phyloP scores from a whole-genome alignment of 2,888 invertebrate species.

The Apamea monoglypha region DNA sequence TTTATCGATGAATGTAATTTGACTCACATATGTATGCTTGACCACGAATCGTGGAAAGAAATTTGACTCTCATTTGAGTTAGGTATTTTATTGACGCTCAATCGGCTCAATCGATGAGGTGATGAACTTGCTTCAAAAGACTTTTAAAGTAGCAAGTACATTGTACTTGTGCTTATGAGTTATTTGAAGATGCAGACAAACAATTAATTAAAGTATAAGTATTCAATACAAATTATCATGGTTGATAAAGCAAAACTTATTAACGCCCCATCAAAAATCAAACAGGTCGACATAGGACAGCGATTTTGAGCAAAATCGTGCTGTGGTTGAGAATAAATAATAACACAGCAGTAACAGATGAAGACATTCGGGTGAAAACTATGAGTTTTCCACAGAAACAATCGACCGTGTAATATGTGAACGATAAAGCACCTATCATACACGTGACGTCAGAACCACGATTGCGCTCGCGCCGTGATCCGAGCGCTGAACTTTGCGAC shows the following conservation, averaged over 20 bases:
- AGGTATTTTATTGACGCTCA: constrained; percentile 68
- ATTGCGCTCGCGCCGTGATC: constrained; percentile 71
- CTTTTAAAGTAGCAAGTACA: neutral
- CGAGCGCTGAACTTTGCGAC: constrained; percentile 84
- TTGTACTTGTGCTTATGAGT: neutral
- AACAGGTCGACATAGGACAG: neutral
- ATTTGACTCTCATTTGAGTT: constrained; percentile 64
- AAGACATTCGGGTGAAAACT: constrained; percentile 51
- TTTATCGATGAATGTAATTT: constrained; percentile 72
- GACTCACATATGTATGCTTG: constrained; percentile 69
- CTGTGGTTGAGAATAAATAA: neutral
- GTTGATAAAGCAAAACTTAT: neutral
- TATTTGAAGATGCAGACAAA: neutral
- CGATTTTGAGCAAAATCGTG: neutral
- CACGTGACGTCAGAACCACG: constrained; percentile 82
- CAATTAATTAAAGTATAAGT: neutral
- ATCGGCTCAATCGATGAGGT: constrained; percentile 56
- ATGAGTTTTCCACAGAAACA: constrained; percentile 76
- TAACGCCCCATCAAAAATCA: neutral
- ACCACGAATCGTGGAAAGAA: constrained; percentile 64
- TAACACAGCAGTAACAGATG: neutral
- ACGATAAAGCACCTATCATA: constrained; percentile 82
- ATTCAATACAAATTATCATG: neutral
- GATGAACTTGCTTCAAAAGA: constrained; percentile 7
- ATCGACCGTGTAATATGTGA: constrained; percentile 70